These are phyloP conservation scores for Tetanocera ferruginea DNA, from an alignment of 2,888 invertebrate species.

Conservation along the genomic window DNA sequence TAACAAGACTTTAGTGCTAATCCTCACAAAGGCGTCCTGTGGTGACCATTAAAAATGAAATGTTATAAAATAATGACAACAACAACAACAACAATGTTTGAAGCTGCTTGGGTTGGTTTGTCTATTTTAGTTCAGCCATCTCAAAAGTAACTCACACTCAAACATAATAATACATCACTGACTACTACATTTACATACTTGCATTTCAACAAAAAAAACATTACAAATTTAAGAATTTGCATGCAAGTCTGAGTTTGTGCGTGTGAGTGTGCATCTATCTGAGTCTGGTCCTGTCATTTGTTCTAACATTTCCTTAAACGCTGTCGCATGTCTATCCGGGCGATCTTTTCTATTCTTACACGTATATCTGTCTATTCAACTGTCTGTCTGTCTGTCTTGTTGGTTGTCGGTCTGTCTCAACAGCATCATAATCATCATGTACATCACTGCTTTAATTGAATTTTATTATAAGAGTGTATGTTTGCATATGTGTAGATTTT, in stretches of 20 bases:
- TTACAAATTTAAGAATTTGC: neutral
- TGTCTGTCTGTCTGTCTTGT: neutral
- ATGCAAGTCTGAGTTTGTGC: neutral
- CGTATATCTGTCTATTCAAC: neutral
- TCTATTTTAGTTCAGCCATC: too few relatives aligned
- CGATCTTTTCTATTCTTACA: neutral
- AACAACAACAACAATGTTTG: too few relatives aligned
- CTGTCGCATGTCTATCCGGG: neutral
- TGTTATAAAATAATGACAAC: too few relatives aligned
- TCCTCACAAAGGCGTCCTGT: too few relatives aligned
- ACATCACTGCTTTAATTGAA: conserved; percentile 5
- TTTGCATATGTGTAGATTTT: neutral
- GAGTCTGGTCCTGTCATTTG: conserved; percentile 10
- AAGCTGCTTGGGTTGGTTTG: too few relatives aligned
- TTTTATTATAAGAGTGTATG: neutral
- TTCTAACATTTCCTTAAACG: neutral
- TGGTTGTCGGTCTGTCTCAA: neutral
- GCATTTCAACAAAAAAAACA: neutral
- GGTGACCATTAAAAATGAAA: too few relatives aligned
- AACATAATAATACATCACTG: too few relatives aligned
- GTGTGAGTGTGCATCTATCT: too few relatives aligned
- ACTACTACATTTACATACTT: neutral
- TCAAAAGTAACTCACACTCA: too few relatives aligned
- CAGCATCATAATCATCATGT: neutral
- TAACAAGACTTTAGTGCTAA: too few relatives aligned